Percentiles rank a stretch among this genome's conserved stretches.
phyloP scores from a whole-genome alignment of 1,140 invertebrate species.

The Trichogramma pretiosum region DNA sequence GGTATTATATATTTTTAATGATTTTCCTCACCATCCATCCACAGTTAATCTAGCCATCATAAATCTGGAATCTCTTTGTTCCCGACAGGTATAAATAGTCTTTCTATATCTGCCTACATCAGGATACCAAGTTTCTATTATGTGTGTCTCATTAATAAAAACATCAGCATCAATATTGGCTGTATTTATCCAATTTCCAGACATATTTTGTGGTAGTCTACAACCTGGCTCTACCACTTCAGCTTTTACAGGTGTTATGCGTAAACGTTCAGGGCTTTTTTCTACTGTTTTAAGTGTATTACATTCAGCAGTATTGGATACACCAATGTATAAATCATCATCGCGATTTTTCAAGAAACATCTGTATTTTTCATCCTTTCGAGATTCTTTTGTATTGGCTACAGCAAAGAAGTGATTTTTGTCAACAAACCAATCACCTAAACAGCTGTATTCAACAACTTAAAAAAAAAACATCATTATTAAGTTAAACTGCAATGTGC shows the following conservation, averaged over 20 bases:
- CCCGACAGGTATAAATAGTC: slow-evolving; percentile 90
- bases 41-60: slow-evolving; percentile 95
- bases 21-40: slow-evolving; percentile 88
- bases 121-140: slow-evolving; percentile 88
- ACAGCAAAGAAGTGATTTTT: slow-evolving; percentile 94
- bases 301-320: slow-evolving; percentile 86
- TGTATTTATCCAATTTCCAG: slow-evolving; percentile 92
- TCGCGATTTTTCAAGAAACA: slow-evolving; percentile 91
- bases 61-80: slow-evolving; percentile 75
- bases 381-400: slow-evolving; percentile 86
- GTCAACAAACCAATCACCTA: slow-evolving; percentile 91
- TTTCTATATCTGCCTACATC: slow-evolving; percentile 79
- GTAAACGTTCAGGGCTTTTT: slow-evolving; percentile 82
- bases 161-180: slow-evolving; percentile 93
- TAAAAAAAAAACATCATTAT: slow-evolving; percentile 20
- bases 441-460: slow-evolving; percentile 86
- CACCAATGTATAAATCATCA: slow-evolving; percentile 82
- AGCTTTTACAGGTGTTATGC: slow-evolving; percentile 75
- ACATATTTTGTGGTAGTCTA: slow-evolving; percentile 85
- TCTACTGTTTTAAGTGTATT: slow-evolving; percentile 87
- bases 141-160: slow-evolving; percentile 90
- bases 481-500: neutral
- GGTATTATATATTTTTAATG: slow-evolving; percentile 16
- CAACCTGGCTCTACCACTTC: slow-evolving; percentile 86
- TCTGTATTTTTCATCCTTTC: slow-evolving; percentile 86